Conservation (phyloP, 2,888 invertebrate genomes). For the Chouioia cunea region DNA sequence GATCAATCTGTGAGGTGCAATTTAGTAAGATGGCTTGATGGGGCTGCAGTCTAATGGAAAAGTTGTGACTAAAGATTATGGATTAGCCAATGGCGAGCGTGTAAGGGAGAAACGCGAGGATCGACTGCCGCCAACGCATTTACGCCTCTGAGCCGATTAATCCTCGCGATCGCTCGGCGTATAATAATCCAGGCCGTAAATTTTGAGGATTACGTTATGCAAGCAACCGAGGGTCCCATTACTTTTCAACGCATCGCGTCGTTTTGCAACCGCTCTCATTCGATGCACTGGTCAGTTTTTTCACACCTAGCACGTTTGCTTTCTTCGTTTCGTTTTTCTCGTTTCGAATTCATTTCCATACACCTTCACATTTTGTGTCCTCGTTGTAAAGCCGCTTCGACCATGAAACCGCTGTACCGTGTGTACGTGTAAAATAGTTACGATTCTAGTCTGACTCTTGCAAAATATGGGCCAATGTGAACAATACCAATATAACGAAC, state of each 20-base stretch:
- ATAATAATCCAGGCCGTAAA: constrained; percentile 51
- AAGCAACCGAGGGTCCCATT: constrained; percentile 38
- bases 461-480: not conserved
- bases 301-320: too few relatives aligned
- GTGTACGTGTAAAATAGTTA: too few relatives aligned
- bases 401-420: too few relatives aligned
- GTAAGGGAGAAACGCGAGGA: not conserved
- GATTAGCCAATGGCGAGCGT: constrained; percentile 18
- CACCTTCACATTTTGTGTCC: too few relatives aligned
- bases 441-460: too few relatives aligned
- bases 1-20: too few relatives aligned
- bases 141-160: constrained; percentile 41
- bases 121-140: constrained; percentile 1
- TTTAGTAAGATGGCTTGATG: too few relatives aligned
- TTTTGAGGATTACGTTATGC: constrained; percentile 50
- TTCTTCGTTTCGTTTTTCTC: too few relatives aligned
- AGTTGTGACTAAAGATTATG: constrained; percentile 43
- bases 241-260: constrained; percentile 30
- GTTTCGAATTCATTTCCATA: too few relatives aligned
- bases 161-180: constrained; percentile 36
- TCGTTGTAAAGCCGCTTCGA: too few relatives aligned
- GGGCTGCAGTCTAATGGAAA: constrained; percentile 29
- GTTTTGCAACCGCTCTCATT: not conserved
- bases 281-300: constrained; percentile 23
- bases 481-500: not conserved